Percentiles rank a stretch among this genome's conserved stretches.
Evolutionary conservation across 2,797 vertebrate genomes (phyloP).

Genomic region (Falco peregrinus): DNA sequence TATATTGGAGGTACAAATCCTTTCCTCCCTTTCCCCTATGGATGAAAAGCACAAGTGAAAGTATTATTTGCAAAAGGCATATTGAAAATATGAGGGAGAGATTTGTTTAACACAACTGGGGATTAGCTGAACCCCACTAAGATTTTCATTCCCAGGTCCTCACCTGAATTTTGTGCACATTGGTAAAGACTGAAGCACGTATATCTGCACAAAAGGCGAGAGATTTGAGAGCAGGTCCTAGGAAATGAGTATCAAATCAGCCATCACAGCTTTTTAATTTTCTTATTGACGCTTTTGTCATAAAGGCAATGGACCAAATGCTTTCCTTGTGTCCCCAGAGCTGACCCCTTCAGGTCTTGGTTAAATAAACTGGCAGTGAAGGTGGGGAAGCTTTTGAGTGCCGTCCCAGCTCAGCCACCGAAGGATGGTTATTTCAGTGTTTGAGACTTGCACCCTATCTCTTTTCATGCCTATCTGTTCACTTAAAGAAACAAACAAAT

Average conservation of each 20-base stretch:
- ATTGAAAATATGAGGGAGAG: background rate
- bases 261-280: background rate
- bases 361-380: background rate
- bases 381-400: background rate
- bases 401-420: background rate
- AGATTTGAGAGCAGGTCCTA: background rate
- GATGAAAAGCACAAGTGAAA: background rate
- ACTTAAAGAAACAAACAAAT: background rate
- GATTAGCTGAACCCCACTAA: background rate
- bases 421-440: background rate
- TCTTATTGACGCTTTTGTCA: background rate
- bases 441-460: background rate
- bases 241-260: background rate
- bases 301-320: background rate
- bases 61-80: background rate
- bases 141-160: background rate
- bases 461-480: background rate
- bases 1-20: background rate
- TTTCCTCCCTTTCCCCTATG: background rate
- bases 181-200: background rate
- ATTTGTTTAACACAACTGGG: background rate
- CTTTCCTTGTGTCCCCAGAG: background rate
- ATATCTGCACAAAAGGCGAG: background rate
- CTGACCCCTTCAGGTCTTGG: background rate
- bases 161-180: background rate